Evolutionary conservation across 2,888 invertebrate species (phyloP).

Genomic region (Caenorhabditis drosophilae): DNA sequence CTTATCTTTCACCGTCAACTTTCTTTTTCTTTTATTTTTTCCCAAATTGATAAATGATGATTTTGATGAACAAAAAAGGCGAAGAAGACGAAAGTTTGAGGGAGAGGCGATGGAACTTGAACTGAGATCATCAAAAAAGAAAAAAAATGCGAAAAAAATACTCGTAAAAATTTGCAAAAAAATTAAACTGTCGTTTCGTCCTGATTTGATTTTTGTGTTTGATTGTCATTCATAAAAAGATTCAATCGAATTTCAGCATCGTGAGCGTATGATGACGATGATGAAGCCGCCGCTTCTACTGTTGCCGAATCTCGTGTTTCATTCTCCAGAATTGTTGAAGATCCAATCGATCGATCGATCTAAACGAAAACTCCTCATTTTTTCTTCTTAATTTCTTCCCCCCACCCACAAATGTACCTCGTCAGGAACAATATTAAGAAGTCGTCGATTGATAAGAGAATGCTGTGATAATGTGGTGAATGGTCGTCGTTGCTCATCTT

Average conservation of each 20-base stretch:
- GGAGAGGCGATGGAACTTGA: background rate
- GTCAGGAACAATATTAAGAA: slow-evolving; percentile 45
- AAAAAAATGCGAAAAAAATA: background rate
- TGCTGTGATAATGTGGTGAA: slow-evolving; percentile 23
- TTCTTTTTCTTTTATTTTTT: too few relatives aligned
- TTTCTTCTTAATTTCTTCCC: slow-evolving; percentile 1
- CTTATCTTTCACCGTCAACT: too few relatives aligned
- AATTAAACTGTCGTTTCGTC: slow-evolving; percentile 49
- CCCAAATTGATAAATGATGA: too few relatives aligned
- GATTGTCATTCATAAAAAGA: slow-evolving; percentile 46
- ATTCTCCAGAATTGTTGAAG: slow-evolving; percentile 53
- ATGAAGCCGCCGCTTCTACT: too few relatives aligned
- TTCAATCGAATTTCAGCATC: slow-evolving; percentile 54
- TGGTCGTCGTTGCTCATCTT: slow-evolving; percentile 10
- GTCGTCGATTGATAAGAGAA: slow-evolving; percentile 28
- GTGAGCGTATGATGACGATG: slow-evolving; percentile 35
- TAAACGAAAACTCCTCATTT: background rate
- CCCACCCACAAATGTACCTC: slow-evolving; percentile 31
- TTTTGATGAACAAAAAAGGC: too few relatives aligned
- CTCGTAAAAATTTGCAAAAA: slow-evolving; percentile 1
- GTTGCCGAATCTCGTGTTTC: slow-evolving; percentile 33
- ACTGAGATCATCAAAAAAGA: background rate
- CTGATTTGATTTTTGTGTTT: slow-evolving; percentile 18
- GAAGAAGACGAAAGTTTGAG: too few relatives aligned
- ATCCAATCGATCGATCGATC: slow-evolving; percentile 54